phyloP scores from a whole-genome alignment of 2,113 vertebrate species.

The Amblyopsis rosae region DNA sequence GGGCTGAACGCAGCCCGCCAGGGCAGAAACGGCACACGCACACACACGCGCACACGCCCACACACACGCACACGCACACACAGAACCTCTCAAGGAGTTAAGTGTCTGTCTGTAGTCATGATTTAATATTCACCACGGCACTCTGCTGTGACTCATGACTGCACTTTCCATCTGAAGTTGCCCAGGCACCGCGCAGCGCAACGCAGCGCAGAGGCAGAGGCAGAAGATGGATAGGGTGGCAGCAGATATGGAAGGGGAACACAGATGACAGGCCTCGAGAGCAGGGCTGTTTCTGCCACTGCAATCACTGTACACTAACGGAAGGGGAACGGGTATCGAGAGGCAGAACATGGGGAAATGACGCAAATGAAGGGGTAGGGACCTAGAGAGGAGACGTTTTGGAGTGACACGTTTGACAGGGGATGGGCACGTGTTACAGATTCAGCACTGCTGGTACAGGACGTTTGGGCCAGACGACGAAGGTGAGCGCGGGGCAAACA shows the following conservation, averaged over 20 bases:
- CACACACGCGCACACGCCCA: no score
- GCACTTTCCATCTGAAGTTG: slow-evolving; percentile 48
- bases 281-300: slow-evolving; percentile 24
- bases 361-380: background rate
- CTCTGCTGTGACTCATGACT: slow-evolving; percentile 45
- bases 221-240: background rate
- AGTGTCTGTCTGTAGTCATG: slow-evolving; percentile 46
- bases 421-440: slow-evolving; percentile 6
- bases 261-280: slow-evolving; percentile 44
- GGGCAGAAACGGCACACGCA: slow-evolving; percentile 41
- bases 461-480: background rate
- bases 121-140: slow-evolving; percentile 62
- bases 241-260: slow-evolving; percentile 55
- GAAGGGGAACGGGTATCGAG: background rate
- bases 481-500: background rate
- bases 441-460: background rate
- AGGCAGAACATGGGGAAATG: background rate
- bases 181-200: slow-evolving; percentile 35
- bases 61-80: slow-evolving; percentile 34
- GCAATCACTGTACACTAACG: background rate
- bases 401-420: slow-evolving; percentile 16
- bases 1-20: slow-evolving; percentile 47
- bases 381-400: background rate
- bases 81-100: slow-evolving; percentile 50
- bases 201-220: slow-evolving; percentile 27